Evolutionary conservation across 2,888 invertebrate genomes (phyloP).

Genomic region (Troides oblongomaculatus): DNA sequence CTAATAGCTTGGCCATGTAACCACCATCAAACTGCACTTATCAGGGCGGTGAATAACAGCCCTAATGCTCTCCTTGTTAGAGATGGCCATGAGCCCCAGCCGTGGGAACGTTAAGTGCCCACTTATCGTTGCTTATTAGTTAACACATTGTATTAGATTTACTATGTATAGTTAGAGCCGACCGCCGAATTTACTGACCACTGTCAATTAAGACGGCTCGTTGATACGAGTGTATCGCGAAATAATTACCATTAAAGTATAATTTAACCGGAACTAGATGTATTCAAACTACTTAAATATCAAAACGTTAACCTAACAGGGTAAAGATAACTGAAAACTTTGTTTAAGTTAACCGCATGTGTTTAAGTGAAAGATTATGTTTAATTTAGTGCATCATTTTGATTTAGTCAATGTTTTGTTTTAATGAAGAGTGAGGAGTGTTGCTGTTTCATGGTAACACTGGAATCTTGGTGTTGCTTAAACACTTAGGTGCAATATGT

Average conservation of each 20-base stretch:
- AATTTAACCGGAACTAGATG: neutral
- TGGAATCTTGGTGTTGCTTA: no score
- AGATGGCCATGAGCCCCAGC: no score
- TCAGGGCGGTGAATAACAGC: no score
- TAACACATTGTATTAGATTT: constrained; percentile 15
- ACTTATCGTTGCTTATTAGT: neutral
- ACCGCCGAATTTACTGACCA: neutral
- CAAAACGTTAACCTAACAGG: constrained; percentile 24
- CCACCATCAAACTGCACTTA: no score
- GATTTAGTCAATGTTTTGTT: neutral
- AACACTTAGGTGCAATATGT: no score
- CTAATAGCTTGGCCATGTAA: no score
- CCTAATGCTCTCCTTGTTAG: no score
- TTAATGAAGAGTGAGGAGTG: neutral
- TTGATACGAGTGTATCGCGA: neutral
- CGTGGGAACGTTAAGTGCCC: no score
- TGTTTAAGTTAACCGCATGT: neutral
- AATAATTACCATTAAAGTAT: neutral
- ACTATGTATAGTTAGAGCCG: constrained; percentile 8
- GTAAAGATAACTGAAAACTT: constrained; percentile 22
- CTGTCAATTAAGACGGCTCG: constrained; percentile 18
- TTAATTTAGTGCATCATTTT: neutral
- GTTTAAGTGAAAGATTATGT: neutral
- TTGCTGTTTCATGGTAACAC: neutral
- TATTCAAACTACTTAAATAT: constrained; percentile 25